Base-by-base conservation (phyloP, 2,113 vertebrate genomes). In the Lophotis ruficrista region DNA sequence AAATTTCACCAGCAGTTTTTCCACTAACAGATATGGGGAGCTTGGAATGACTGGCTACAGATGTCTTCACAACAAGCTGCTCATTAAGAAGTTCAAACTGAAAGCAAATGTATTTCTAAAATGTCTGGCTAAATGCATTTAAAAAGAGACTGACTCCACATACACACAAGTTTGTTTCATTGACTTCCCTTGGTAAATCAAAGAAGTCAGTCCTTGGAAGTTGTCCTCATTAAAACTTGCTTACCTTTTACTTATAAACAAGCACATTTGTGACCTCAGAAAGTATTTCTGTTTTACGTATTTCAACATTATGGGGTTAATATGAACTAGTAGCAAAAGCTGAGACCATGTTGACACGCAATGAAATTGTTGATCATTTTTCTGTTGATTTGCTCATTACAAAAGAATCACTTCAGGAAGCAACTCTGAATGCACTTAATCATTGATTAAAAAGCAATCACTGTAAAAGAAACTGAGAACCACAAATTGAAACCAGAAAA, bases 161-260 rank as follows among this genome's bases (percentile, higher is more conserved):
- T 13, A 73, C 60, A 86, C 51, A 87, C 48, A 87, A 94, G 43
- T 66, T 90, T 95, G 96, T 94, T 95, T 96, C 93, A 96, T 89
- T 92, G 93, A 76, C 48, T 95, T 92, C 79, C 86, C 94, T 83
- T 89, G 96, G 64, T 62, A 95, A 91, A 95, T 95, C 90, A 86
- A 91, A 35, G 83, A 86, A 86, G 12, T 83, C 51, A 90, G 38
- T 31, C 85, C 54, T 83, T 80, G 41, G 50, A 93, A 86, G 71
- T 45, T 41, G 30, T 76, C 77, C 62, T 88, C 66, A 92, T 80
- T 80, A 95, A 91, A 89, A 73, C 19, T 77, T 83, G 53, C 65
- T 90, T 85, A 77, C 35, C 2, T 0, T 90, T 94, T 69, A 80
- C 68, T 93, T 89, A 65, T 57, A 92, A 95, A 88, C 83, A 86